Evolutionary conservation across 1,140 invertebrate genomes (phyloP), one percentile per base, ranked within the genome.

Genomic region (Pissodes strobi): DNA sequence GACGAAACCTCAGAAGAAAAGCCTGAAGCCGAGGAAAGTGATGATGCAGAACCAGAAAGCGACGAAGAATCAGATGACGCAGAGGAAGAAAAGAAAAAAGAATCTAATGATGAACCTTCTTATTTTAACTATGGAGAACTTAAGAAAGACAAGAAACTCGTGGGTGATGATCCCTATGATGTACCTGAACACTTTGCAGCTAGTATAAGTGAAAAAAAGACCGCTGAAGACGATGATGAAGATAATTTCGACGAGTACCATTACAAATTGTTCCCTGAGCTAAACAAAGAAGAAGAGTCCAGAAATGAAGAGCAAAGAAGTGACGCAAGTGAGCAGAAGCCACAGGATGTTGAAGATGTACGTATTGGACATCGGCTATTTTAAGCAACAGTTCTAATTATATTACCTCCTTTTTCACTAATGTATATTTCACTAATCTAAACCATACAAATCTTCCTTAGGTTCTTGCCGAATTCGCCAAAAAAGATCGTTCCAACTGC

Each of bases 401-500:
- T 41, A 41, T 9, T 41, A 9, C 4, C 3, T 41, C 4, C 38
- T 6, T 30, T 30, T 30, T 30, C 4, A 34, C 30, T 9, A 34
- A 34, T 34, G 9, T 34, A 12, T 2, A 34, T 34, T 34, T n/a
- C 9, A 9, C n/a, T n/a, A n/a, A n/a, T n/a, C n/a, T n/a, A n/a
- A n/a, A n/a, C n/a, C n/a, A 23, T 9, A 23, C 46, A 0, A 23
- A 49, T 49, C 25, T 4, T 27, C 22, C 22, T n/a, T 25, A 61
- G 58, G 85, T 88, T 27, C 76, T 89, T 63, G 84, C 85, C 17
- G 87, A 88, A 67, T 89, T 89, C 65, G 82, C 82, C 18, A 83
- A 84, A 61, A 87, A 88, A 72, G 87, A 90, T 70, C 78, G 87
- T 51, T 86, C 87, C 1, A 81, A 84, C 2, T 90, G 88, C 70